A percentile compares a stretch with the other conserved stretches of the same genome.
Conservation (phyloP, 2,113 vertebrate genomes). For the Nycticryphes semicollaris region DNA sequence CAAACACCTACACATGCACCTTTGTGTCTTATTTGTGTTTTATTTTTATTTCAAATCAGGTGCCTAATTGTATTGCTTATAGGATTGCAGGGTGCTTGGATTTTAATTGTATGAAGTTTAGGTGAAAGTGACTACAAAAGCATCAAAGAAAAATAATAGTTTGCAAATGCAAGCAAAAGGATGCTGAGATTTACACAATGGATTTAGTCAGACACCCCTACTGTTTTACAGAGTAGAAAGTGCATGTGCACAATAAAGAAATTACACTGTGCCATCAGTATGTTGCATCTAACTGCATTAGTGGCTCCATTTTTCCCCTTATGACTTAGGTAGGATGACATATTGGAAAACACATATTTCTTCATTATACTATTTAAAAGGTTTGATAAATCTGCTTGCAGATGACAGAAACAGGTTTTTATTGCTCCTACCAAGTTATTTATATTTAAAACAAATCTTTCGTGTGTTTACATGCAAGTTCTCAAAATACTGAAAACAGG, state of each 20-base stretch:
- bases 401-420: neutral
- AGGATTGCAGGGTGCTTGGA: neutral
- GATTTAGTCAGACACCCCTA: conserved; percentile 6
- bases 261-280: conserved; percentile 24
- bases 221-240: conserved; percentile 29
- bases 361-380: neutral
- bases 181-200: conserved; percentile 36
- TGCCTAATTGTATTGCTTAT: neutral
- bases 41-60: conserved; percentile 9
- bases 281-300: conserved; percentile 35
- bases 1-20: neutral
- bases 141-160: conserved; percentile 7
- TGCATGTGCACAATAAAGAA: conserved; percentile 51
- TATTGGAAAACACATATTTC: conserved; percentile 25
- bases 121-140: neutral
- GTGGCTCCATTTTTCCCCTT: neutral
- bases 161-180: conserved; percentile 47
- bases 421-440: neutral
- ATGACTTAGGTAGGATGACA: neutral
- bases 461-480: neutral
- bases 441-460: neutral
- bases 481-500: neutral
- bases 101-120: conserved; percentile 39
- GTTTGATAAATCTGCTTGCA: conserved; percentile 3
- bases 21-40: conserved; percentile 11